Evolutionary conservation across 2,888 invertebrate species (phyloP).

Genomic region (Drosophila atripex): DNA sequence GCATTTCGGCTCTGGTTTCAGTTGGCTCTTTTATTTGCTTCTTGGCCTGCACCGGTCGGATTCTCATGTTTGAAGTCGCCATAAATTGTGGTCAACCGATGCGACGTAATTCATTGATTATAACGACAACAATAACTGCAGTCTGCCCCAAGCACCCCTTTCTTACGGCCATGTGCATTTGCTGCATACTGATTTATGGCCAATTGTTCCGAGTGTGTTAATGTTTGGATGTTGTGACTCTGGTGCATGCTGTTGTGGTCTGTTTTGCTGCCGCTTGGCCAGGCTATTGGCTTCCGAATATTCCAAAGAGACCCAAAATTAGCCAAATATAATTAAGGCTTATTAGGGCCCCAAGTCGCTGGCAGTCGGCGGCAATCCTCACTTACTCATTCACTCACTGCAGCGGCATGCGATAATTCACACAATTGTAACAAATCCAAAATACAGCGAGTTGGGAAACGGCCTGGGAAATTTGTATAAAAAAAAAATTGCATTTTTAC

Average conservation of each 20-base stretch:
- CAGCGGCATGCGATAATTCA: constrained; percentile 59
- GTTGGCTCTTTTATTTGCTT: constrained; percentile 49
- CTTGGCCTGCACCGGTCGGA: constrained; percentile 57
- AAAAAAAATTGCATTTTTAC: not conserved
- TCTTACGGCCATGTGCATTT: constrained; percentile 44
- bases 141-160: constrained; percentile 5
- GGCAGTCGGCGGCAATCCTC: constrained; percentile 12
- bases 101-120: constrained; percentile 79
- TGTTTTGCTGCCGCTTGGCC: constrained; percentile 43
- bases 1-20: constrained; percentile 50
- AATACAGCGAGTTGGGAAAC: constrained; percentile 13
- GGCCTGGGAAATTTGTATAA: constrained; percentile 14
- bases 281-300: constrained; percentile 33
- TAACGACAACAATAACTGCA: constrained; percentile 76
- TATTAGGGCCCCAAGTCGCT: constrained; percentile 43
- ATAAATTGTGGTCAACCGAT: constrained; percentile 79
- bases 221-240: constrained; percentile 33
- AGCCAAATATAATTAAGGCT: constrained; percentile 69
- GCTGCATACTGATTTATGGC: constrained; percentile 69
- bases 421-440: constrained; percentile 57
- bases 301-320: constrained; percentile 49
- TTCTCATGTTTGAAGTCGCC: constrained; percentile 74
- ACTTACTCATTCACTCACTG: constrained; percentile 2
- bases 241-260: constrained; percentile 30
- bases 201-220: constrained; percentile 63